These are phyloP conservation scores for Atrina japonica DNA, from an alignment of 2,888 invertebrate genomes.

Conservation along the genomic window DNA sequence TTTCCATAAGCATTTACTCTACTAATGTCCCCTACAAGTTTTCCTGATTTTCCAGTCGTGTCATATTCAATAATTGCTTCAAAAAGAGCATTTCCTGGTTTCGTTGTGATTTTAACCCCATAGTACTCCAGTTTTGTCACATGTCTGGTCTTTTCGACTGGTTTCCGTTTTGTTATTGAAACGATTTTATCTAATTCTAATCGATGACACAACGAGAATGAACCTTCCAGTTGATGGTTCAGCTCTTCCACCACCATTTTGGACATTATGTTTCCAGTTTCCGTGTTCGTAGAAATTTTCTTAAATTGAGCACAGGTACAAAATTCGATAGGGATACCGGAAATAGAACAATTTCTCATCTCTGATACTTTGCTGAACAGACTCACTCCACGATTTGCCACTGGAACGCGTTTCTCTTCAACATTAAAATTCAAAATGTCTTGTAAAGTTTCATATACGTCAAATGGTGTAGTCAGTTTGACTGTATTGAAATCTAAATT, in stretches of 20 bases:
- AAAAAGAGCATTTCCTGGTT: constrained; percentile 88
- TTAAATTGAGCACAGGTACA: neutral
- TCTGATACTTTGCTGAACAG: neutral
- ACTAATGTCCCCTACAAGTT: constrained; percentile 84
- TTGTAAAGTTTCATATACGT: constrained; percentile 87
- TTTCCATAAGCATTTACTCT: constrained; percentile 80
- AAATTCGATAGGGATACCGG: constrained; percentile 1
- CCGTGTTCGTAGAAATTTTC: no score
- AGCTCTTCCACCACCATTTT: no score
- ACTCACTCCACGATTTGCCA: neutral
- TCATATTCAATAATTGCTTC: constrained; percentile 85
- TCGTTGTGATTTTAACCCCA: constrained; percentile 85
- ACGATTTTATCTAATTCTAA: no score
- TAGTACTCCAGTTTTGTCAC: constrained; percentile 77
- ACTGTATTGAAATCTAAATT: constrained; percentile 86
- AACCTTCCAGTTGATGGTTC: no score
- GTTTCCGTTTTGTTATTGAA: neutral
- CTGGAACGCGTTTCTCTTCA: constrained; percentile 4
- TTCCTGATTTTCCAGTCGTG: no score
- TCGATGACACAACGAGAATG: no score
- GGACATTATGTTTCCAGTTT: no score
- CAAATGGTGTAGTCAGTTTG: constrained; percentile 90
- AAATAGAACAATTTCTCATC: neutral
- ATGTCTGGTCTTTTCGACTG: constrained; percentile 9
- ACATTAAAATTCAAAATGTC: neutral